Percentiles rank a stretch among this genome's conserved stretches.
Conservation (phyloP, 2,797 vertebrate genomes). For the Cossypha dichroa region DNA sequence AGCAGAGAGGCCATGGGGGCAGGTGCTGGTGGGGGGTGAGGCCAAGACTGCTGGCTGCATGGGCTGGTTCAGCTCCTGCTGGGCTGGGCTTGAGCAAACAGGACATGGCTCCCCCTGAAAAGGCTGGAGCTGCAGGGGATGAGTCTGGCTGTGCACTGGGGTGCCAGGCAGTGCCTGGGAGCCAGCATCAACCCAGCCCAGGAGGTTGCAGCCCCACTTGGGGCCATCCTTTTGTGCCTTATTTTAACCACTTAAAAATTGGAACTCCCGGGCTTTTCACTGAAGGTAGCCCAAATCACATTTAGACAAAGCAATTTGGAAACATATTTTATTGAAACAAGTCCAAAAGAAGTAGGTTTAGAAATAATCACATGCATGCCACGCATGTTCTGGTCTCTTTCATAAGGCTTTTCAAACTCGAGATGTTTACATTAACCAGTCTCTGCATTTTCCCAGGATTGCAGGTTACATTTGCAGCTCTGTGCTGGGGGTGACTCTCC, state of each 20-base stretch:
- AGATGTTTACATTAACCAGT: not conserved
- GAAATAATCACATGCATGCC: not conserved
- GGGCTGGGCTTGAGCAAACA: not conserved
- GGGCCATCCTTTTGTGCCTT: not conserved
- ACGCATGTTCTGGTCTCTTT: not conserved
- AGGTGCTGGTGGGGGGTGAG: not conserved
- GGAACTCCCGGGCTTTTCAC: not conserved
- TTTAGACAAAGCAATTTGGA: not conserved
- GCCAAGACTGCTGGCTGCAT: not conserved
- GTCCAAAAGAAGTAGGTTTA: not conserved
- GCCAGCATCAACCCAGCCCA: not conserved
- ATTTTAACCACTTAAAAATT: not conserved
- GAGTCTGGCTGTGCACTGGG: not conserved
- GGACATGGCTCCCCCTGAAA: not conserved
- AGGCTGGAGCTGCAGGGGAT: not conserved
- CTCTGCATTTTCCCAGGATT: not conserved
- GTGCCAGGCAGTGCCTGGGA: accelerated
- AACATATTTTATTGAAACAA: not conserved
- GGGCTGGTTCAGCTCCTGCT: not conserved
- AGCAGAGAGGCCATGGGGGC: accelerated
- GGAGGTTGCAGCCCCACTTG: not conserved
- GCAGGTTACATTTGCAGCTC: not conserved
- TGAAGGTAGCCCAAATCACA: not conserved
- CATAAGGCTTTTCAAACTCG: not conserved
- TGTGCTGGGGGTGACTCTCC: not conserved